Base-by-base conservation (phyloP, 2,797 vertebrate species). In the Natrix natrix region DNA sequence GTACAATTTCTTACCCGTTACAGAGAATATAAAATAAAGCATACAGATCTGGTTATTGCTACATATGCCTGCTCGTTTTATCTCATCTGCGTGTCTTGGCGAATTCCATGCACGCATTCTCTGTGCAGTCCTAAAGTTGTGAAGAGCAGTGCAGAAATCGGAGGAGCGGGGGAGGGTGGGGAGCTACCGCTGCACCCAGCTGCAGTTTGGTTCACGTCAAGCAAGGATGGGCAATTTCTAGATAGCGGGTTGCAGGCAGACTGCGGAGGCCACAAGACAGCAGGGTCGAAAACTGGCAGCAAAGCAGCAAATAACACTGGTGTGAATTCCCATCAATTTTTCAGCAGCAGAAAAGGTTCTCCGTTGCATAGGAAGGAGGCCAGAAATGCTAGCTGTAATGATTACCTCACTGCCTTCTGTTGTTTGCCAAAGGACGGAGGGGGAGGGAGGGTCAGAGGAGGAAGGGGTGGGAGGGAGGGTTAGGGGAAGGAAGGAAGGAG, bases 21-120 rank as follows among this genome's bases (percentile, higher is more conserved):
- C 1, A 2, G 14, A 74, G 16, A 74, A 74, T 37, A 17, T 37
- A 37, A 20, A 1, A 37, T 8, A 17, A 37, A 37, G 6, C 1
- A 0, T 37, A 32, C 32, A 2, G 2, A 37, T 16, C 14, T 74
- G 7, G 32, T 32, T 37, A 37, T 17, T 8, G 32, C n/a, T 74
- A 14, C 0, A 37, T 8, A 74, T 0, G 14, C 14, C n/a, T 74
- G 66, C n/a, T 17, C n/a, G 2, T 74, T 37, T 37, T 1, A 37
- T 74, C 69, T 74, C 2, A 74, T 74, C 32, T 8, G 16, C 16
- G 8, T 37, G 69, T 17, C 32, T 74, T 0, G 16, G 6, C 20
- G 32, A 1, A 0, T 14, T 16, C 32, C 3, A 20, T 20, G 69
- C 69, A 37, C 0, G 0, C 16, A 8, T 78, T 43, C 17, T 37